Evolutionary conservation across 2,113 vertebrate species (phyloP).

Genomic region (Neotoma lepida): DNA sequence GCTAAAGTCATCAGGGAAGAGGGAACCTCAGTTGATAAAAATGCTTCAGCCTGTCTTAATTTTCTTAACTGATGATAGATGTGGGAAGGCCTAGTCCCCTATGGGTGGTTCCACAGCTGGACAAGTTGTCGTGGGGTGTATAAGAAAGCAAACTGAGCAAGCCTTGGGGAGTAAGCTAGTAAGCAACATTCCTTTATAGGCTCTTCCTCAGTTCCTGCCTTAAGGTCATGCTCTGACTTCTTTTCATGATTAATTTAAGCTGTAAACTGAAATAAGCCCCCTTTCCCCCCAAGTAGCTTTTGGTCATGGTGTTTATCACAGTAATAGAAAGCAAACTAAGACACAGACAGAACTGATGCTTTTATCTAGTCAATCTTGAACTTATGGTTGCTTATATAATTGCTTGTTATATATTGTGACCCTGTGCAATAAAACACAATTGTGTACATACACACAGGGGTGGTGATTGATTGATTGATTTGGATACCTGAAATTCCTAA

Average conservation of each 20-base stretch:
- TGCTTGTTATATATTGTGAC: not conserved
- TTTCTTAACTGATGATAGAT: not conserved
- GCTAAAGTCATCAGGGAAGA: not conserved
- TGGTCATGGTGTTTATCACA: not conserved
- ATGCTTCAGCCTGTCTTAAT: not conserved
- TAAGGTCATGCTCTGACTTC: not conserved
- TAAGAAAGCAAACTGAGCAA: not conserved
- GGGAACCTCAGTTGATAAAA: not conserved
- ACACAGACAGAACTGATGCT: not conserved
- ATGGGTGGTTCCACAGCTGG: not conserved
- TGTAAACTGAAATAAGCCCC: not conserved
- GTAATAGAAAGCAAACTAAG: not conserved
- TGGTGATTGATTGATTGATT: not conserved
- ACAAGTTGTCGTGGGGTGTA: not conserved
- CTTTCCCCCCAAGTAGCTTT: not conserved
- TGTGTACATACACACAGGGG: not conserved
- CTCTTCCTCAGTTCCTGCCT: not conserved
- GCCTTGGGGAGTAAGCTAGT: too few species aligned
- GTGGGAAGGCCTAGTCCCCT: not conserved
- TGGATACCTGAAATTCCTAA: not conserved
- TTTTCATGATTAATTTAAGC: not conserved
- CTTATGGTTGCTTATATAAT: not conserved
- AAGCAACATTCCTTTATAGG: not conserved
- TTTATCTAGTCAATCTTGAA: slow-evolving; percentile 7
- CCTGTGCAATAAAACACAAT: slow-evolving; percentile 32